Base-by-base conservation (phyloP, 2,888 invertebrate genomes). In the Catonia carolina region DNA sequence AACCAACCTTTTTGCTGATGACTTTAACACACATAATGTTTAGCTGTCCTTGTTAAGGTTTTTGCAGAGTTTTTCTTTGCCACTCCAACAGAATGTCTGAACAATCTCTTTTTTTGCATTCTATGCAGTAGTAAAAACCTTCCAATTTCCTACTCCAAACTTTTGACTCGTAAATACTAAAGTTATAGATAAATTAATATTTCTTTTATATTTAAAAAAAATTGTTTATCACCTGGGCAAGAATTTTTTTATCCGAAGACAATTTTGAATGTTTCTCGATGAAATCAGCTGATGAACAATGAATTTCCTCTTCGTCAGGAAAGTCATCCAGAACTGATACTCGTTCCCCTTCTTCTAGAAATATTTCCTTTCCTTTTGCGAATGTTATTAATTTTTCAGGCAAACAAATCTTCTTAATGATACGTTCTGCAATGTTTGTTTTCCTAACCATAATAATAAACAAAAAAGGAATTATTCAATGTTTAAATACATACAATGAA, bases 221-320 rank as follows among this genome's bases (percentile, higher is more conserved):
- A n/a, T n/a, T n/a, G n/a, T n/a, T n/a, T 36, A 23, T 47, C 55
- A 77, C 77, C 74, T 77, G 77, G 64, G 74, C 71, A 10, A 77
- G 66, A 14, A 75, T 69, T 48, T 72, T 67, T 56, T 76, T 74
- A 33, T 69, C 69, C 1, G 70, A 66, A 60, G 72, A 75, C n/a
- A 68, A 69, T 39, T 67, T 61, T 2, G 66, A 63, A 63, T 77
- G 77, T 41, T 73, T 68, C 23, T 69, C 66, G 7, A 77, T 70
- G 14, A 78, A 65, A 60, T 73, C 71, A 1, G 72, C 72, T 14
- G 76, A 76, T 2, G 76, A 76, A 60, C 70, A 68, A 64, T 74
- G 74, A 39, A 77, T 71, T 42, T 73, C 73, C 55, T 71, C 70
- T 59, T 77, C 76, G 5, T 45, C 45, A 8, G 73, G 73, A 60